Percentiles rank a stretch among this genome's conserved stretches.
These are phyloP conservation scores for Progne subis DNA, from an alignment of 2,113 vertebrate genomes.

Conservation along the genomic window DNA sequence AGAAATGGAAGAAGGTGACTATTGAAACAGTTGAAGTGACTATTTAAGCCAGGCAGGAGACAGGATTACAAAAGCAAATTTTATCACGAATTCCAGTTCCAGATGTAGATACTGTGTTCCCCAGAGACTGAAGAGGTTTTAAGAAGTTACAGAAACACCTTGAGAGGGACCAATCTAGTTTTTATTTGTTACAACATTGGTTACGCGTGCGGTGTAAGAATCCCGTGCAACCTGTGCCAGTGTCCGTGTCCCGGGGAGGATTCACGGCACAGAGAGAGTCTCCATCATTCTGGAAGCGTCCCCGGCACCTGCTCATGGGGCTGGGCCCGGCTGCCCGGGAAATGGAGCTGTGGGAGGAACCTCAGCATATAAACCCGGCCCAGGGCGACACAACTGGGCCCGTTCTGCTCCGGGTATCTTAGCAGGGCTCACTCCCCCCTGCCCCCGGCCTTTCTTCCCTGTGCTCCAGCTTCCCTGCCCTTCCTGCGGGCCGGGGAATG, in stretches of 20 bases:
- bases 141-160: not conserved
- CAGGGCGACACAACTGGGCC: not conserved
- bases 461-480: not conserved
- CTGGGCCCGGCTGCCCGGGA: not conserved
- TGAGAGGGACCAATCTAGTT: not conserved
- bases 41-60: not conserved
- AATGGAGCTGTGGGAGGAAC: not conserved
- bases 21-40: not conserved
- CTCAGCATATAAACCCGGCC: too few species aligned
- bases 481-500: not conserved
- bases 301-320: too few species aligned
- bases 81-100: not conserved
- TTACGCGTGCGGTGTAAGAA: too few species aligned
- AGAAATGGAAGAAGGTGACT: not conserved
- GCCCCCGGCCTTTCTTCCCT: not conserved
- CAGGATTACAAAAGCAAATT: not conserved
- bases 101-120: not conserved
- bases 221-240: not conserved
- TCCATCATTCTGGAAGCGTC: accelerated
- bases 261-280: not conserved
- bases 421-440: too few species aligned
- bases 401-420: not conserved
- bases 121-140: not conserved
- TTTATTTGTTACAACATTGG: not conserved
- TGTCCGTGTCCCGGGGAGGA: not conserved